These are phyloP conservation scores for Acarapis woodi DNA, from an alignment of 1,140 invertebrate species.

Conservation along the genomic window DNA sequence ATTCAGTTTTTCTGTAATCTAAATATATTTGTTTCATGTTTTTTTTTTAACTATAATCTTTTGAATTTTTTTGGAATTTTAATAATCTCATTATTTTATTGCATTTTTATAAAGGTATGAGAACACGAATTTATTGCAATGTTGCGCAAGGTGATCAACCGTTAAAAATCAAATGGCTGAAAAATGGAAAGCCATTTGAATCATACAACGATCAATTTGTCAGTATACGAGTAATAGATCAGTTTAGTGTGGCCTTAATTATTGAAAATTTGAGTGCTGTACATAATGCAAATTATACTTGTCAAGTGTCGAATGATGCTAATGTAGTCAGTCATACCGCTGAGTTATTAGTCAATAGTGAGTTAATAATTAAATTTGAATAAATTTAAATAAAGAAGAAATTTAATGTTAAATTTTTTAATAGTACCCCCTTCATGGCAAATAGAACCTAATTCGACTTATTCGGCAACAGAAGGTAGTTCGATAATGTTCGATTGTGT, in stretches of 20 bases:
- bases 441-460: constrained; percentile 22
- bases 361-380: constrained; percentile 7
- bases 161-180: constrained; percentile 13
- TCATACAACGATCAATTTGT: background rate
- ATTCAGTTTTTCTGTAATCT: too few relatives aligned
- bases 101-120: too few relatives aligned
- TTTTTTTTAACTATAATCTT: too few relatives aligned
- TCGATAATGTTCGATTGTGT: constrained; percentile 20
- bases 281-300: constrained; percentile 42
- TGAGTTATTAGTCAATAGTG: constrained; percentile 40
- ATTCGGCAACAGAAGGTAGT: constrained; percentile 19
- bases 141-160: constrained; percentile 38
- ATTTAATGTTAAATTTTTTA: too few relatives aligned
- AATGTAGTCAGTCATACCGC: constrained; percentile 27
- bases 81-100: too few relatives aligned
- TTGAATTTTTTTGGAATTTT: too few relatives aligned
- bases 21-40: too few relatives aligned
- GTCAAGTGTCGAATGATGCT: constrained; percentile 27
- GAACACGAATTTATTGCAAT: constrained; percentile 49
- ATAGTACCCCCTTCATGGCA: constrained; percentile 27
- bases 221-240: background rate
- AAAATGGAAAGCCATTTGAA: constrained; percentile 8
- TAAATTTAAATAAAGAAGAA: too few relatives aligned
- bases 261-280: constrained; percentile 11
- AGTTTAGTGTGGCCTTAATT: constrained; percentile 5